Conservation (phyloP, 2,797 vertebrate genomes). For the Fistularia commersonii region DNA sequence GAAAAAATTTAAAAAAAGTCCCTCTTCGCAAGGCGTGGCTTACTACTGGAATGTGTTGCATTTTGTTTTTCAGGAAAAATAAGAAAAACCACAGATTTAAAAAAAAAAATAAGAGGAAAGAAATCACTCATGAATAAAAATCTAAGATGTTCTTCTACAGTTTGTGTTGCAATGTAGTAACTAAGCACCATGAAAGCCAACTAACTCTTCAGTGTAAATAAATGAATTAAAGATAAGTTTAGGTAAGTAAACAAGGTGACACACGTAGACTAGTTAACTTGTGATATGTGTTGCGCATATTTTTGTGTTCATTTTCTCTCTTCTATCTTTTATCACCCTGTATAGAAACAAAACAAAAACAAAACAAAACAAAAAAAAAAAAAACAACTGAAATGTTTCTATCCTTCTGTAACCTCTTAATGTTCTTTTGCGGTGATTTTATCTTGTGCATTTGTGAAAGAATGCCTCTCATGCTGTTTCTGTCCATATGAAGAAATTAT, state of each 20-base stretch:
- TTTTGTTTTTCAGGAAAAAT: conserved; percentile 76
- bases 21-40: conserved; percentile 69
- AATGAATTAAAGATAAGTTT: conserved; percentile 75
- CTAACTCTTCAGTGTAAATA: conserved; percentile 83
- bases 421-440: conserved; percentile 79
- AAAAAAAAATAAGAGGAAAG: conserved; percentile 32
- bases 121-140: conserved; percentile 47
- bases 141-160: conserved; percentile 70
- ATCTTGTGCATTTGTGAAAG: conserved; percentile 79
- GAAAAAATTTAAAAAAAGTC: too few species aligned
- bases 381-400: conserved; percentile 69
- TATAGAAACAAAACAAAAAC: conserved; percentile 61
- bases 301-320: conserved; percentile 80
- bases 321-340: conserved; percentile 74
- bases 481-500: conserved; percentile 83
- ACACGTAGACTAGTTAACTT: conserved; percentile 80
- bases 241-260: conserved; percentile 75
- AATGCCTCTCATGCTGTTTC: conserved; percentile 78
- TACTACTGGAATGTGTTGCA: conserved; percentile 84
- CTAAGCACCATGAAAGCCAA: conserved; percentile 79
- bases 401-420: conserved; percentile 76
- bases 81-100: conserved; percentile 42
- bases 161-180: conserved; percentile 81
- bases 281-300: conserved; percentile 81
- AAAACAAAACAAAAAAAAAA: conserved; percentile 26